Base-by-base conservation (phyloP, 2,888 invertebrate species). In the Himalopsyche tibetana region DNA sequence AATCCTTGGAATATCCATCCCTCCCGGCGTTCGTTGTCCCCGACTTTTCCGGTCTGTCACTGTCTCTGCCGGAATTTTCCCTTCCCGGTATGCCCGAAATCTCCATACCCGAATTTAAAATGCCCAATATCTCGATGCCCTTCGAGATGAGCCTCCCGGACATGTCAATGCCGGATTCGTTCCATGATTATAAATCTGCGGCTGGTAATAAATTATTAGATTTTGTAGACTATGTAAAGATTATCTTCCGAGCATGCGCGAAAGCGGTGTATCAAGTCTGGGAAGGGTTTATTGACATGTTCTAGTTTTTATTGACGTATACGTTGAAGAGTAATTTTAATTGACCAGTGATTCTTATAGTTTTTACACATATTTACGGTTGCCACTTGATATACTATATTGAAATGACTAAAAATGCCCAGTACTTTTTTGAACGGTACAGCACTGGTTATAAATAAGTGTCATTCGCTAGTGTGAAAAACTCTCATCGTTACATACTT, bases 191-290 rank as follows among this genome's bases (percentile, higher is more conserved):
- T 87, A 94, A 93, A 89, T 90, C 92, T 55, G 92, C 92, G 40
- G 92, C 94, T 0, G 91, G 93, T 85, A 93, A 94, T 85, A 92
- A 93, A 89, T 90, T 94, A 88, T 90, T 91, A 0, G 93, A 94
- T 87, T 93, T 94, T 0, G 92, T 93, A 0, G 93, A 93, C 55
- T 94, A 94, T 89, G 89, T 94, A 40, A 42, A 82, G 19, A 45
- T 51, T 38, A 19, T 82, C 12, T 51, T 51, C n/a, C 82, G 55
- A n/a, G 82, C 82, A 9, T 82, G 55, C 82, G 1, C 38, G 36
- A 74, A 74, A 36, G 74, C 74, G 8, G 80, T 42, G 15, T 9
- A 42, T 80, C 80, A 80, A 80, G 42, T 80, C 2, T 80, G 80
- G 80, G 51, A 80, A 28, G 80, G 80, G 5, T n/a, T 80, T n/a